Conservation (phyloP, 2,797 vertebrate genomes). For the Pantherophis vulpinus region DNA sequence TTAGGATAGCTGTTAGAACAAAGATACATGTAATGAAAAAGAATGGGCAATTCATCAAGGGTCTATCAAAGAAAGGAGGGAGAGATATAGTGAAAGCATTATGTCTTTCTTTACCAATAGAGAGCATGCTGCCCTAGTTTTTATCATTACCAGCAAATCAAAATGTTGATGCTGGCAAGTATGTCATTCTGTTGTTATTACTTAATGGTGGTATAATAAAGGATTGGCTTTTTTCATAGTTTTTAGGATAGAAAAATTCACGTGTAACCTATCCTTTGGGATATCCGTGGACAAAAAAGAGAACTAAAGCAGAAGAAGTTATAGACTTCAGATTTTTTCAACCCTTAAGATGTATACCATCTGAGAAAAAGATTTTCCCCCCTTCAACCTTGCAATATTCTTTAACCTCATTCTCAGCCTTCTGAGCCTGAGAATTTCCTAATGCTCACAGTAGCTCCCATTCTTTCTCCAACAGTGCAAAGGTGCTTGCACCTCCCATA, state of each 20-base stretch:
- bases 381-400: not conserved
- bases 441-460: constrained; percentile 35
- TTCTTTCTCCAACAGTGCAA: constrained; percentile 19
- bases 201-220: not conserved
- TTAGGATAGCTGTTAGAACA: not conserved
- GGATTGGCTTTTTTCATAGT: not conserved
- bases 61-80: not conserved
- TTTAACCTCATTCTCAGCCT: not conserved
- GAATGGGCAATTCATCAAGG: not conserved
- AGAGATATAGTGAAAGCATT: not conserved
- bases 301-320: not conserved
- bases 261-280: not conserved
- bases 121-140: not conserved
- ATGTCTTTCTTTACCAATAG: not conserved
- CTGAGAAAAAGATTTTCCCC: not conserved
- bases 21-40: not conserved
- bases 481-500: not conserved
- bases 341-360: not conserved
- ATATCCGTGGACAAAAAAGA: not conserved
- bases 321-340: not conserved
- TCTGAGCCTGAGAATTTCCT: not conserved
- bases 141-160: not conserved
- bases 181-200: not conserved
- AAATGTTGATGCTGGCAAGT: not conserved
- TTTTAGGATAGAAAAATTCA: not conserved